A percentile compares a stretch with the other conserved stretches of the same genome.
Evolutionary conservation across 2,797 vertebrate species (phyloP).

Genomic region (Coilia nasus): DNA sequence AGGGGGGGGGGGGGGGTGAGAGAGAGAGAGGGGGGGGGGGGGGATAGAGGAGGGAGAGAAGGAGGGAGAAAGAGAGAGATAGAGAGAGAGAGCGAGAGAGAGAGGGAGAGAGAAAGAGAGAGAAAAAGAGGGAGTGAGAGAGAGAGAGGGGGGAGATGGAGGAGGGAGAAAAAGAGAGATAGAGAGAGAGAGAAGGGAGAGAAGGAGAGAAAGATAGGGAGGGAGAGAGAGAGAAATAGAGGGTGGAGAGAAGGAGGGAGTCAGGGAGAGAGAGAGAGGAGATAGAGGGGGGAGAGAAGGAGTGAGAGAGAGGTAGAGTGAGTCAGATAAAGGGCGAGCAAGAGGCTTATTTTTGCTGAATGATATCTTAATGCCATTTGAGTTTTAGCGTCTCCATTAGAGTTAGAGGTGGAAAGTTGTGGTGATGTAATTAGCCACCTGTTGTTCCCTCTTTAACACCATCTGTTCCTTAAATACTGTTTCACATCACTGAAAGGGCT

Average conservation of each 20-base stretch:
- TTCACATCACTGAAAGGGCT: slow-evolving; percentile 43
- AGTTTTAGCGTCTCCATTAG: slow-evolving; percentile 46
- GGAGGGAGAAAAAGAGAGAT: slow-evolving; percentile 19
- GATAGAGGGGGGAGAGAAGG: no score
- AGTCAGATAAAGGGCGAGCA: neutral
- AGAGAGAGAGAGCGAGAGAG: neutral
- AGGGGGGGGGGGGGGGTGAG: neutral
- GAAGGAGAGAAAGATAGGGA: neutral
- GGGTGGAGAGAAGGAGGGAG: neutral
- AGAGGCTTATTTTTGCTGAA: slow-evolving; percentile 38
- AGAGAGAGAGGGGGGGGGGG: no score
- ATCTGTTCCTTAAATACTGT: slow-evolving; percentile 55
- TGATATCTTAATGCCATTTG: slow-evolving; percentile 47
- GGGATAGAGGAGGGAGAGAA: neutral
- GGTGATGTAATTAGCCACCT: slow-evolving; percentile 56
- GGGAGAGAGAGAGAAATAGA: neutral
- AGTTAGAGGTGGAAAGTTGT: slow-evolving; percentile 60
- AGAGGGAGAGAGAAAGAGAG: slow-evolving; percentile 22
- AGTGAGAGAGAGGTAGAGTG: slow-evolving; percentile 29
- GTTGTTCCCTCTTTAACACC: slow-evolving; percentile 51
- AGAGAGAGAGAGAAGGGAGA: neutral
- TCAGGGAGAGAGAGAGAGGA: slow-evolving; percentile 1
- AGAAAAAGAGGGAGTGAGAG: neutral
- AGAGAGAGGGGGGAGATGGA: neutral
- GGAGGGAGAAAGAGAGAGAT: slow-evolving; percentile 29